Evolutionary conservation across 23 tunicate species (phyloP).

Genomic region (Ciona savignyi): DNA sequence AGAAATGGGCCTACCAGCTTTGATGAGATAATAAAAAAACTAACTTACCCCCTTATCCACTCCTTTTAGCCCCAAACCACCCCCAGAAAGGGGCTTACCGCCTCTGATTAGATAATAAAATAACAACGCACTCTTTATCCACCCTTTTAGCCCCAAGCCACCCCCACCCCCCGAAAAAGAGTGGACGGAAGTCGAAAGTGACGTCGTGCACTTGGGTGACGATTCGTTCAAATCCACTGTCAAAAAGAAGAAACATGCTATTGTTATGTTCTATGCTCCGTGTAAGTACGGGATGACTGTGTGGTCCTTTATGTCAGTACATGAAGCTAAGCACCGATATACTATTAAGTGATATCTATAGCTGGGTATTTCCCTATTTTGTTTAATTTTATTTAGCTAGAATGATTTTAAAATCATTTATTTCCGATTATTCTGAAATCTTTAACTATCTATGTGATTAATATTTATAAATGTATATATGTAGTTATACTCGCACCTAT

Average conservation of each 20-base stretch:
- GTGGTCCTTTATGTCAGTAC: too few species aligned
- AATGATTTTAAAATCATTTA: too few species aligned
- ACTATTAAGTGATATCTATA: background rate
- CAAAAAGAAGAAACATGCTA: constrained; percentile 88
- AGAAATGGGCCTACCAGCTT: too few species aligned
- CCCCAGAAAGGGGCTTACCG: background rate
- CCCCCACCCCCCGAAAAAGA: constrained; percentile 95
- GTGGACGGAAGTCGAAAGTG: constrained; percentile 78
- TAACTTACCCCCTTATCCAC: too few species aligned
- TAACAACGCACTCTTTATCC: background rate
- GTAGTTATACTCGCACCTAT: too few species aligned
- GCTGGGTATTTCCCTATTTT: too few species aligned
- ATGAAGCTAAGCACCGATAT: too few species aligned
- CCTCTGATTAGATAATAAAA: background rate
- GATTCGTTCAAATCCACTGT: constrained; percentile 45
- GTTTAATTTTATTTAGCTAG: too few species aligned
- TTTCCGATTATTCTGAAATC: too few species aligned
- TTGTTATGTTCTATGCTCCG: constrained; percentile 94
- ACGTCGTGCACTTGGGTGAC: constrained; percentile 69
- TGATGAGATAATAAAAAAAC: too few species aligned
- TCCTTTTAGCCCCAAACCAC: background rate
- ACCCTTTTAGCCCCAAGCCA: constrained; percentile 50
- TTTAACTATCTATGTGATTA: too few species aligned
- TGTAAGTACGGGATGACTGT: constrained; percentile 30
- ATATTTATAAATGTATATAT: too few species aligned